A percentile compares a stretch with the other conserved stretches of the same genome.
These are phyloP conservation scores for Diprion similis DNA, from an alignment of 1,140 invertebrate species.

Conservation along the genomic window DNA sequence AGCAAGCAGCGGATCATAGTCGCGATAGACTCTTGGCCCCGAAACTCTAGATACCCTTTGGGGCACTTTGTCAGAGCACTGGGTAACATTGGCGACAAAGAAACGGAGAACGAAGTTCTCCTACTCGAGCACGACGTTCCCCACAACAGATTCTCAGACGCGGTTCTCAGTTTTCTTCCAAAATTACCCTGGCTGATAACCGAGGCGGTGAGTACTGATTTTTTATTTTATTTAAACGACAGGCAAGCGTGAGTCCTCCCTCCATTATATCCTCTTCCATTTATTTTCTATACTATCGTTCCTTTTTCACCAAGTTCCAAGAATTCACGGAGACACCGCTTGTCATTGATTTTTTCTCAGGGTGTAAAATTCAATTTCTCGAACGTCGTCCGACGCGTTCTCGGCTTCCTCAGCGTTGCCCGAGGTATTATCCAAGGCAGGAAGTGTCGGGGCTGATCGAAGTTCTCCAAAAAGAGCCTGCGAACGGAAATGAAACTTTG, in stretches of 20 bases:
- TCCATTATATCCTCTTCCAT: neutral
- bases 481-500: slow-evolving; percentile 8
- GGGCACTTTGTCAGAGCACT: slow-evolving; percentile 90
- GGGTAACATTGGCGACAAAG: slow-evolving; percentile 84
- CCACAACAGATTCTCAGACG: slow-evolving; percentile 92
- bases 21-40: slow-evolving; percentile 91
- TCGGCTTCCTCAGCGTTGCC: slow-evolving; percentile 17
- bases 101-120: slow-evolving; percentile 95
- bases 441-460: slow-evolving; percentile 5
- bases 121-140: slow-evolving; percentile 97
- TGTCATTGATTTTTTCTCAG: neutral
- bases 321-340: neutral
- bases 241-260: neutral
- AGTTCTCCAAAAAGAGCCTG: slow-evolving; percentile 22
- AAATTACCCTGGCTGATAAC: slow-evolving; percentile 90
- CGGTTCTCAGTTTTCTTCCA: slow-evolving; percentile 92
- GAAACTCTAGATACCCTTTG: slow-evolving; percentile 79
- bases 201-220: slow-evolving; percentile 67
- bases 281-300: neutral
- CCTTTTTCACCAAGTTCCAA: neutral
- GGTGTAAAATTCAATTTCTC: slow-evolving; percentile 11
- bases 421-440: slow-evolving; percentile 4
- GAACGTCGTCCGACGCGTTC: neutral
- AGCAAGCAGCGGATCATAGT: slow-evolving; percentile 88
- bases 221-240: neutral